Evolutionary conservation across 2,113 vertebrate species (phyloP), one percentile per base, ranked within the genome.

Genomic region (Halichoeres trimaculatus): DNA sequence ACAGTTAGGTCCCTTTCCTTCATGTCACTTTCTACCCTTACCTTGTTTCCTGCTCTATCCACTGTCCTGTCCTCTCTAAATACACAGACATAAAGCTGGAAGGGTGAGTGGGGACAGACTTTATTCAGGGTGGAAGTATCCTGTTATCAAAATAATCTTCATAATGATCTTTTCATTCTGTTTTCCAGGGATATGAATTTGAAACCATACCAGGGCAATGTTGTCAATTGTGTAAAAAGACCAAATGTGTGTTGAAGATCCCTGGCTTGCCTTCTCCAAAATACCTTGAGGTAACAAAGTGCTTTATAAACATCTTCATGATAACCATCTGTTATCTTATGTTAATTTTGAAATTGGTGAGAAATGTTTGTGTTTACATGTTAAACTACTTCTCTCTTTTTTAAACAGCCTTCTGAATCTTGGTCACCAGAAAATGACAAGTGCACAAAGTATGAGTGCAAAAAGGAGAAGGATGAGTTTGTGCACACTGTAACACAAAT

Each of bases 371-470:
- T 57, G 2, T 45, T 65, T 14, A 68, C 19, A 53, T 59, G 62
- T 8, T 30, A n/a, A 62, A 34, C 19, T 36, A n/a, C 56, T 72
- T 13, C 74, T 8, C 22, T 40, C n/a, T 35, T 80, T 36, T 63
- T 80, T 35, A 60, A 10, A 77, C 85, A 98, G 96, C 85, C 90
- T 60, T 92, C 87, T 3, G 4, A 93, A 3, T 90, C 86, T 66
- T 94, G 94, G 94, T 87, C 83, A 16, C 70, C 90, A 0, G 56
- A 91, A 0, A 34, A 68, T 2, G 70, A 83, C 62, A 91, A 92
- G 34, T 98, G 96, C 70, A 94, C 76, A 0, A 47, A 67, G 8
- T 96, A 96, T 81, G 74, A 57, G 43, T 98, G 96, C 57, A 57
- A 86, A 22, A 84, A 79, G 48, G 54, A n/a, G 2, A 89, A 91